These are phyloP conservation scores for Mus musculus DNA, from an alignment of 2,113 vertebrate species.

Conservation along the genomic window GRCm39 chr7:108375501-108376000, in stretches of 20 bases:
- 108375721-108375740: too few relatives aligned
- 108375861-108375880: background rate
- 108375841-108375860: background rate
- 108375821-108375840: too few relatives aligned
- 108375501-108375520: background rate
- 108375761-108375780: too few relatives aligned
- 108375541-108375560: background rate
- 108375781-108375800: too few relatives aligned
- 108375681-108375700: background rate
- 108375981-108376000: too few relatives aligned
- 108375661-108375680: background rate
- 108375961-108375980: background rate
- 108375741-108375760: too few relatives aligned
- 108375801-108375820: too few relatives aligned
- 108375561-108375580: background rate
- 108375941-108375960: background rate
- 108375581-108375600: background rate
- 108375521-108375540: background rate
- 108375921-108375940: background rate
- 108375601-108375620: background rate
- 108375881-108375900: background rate
- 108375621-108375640: background rate
- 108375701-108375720: background rate
- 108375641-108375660: background rate
- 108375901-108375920: background rate